A percentile compares a stretch with the other conserved stretches of the same genome.
Conservation (phyloP, 2,888 invertebrate genomes). For the Leucophenga montana region DNA sequence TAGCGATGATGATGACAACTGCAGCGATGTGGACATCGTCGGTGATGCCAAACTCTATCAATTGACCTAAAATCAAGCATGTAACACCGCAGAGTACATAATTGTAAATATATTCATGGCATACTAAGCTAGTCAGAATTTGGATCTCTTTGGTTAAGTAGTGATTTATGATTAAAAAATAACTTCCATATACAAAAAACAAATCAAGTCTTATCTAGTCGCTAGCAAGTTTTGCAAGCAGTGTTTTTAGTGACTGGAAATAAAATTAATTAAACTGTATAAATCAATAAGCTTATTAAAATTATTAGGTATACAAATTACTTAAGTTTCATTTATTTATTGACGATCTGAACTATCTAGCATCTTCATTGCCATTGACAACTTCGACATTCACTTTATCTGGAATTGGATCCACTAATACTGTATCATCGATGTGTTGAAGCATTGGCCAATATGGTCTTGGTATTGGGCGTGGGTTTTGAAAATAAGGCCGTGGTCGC, state of each 20-base stretch:
- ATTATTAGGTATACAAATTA: too few relatives aligned
- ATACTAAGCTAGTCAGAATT: neutral
- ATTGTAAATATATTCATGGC: constrained; percentile 9
- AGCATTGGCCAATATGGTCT: too few relatives aligned
- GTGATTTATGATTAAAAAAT: constrained; percentile 10
- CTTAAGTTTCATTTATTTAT: too few relatives aligned
- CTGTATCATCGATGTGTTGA: too few relatives aligned
- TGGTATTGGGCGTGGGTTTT: too few relatives aligned
- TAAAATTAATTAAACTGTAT: neutral
- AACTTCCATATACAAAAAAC: constrained; percentile 10
- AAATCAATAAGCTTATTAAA: neutral
- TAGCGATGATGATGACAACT: constrained; percentile 68
- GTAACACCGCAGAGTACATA: neutral
- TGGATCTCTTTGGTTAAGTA: neutral
- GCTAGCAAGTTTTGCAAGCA: neutral
- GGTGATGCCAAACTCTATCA: constrained; percentile 71
- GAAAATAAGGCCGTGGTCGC: too few relatives aligned
- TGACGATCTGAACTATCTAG: too few relatives aligned
- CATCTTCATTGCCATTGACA: too few relatives aligned
- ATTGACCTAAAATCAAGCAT: constrained; percentile 61
- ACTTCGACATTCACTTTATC: too few relatives aligned
- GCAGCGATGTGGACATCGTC: constrained; percentile 73
- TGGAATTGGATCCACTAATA: too few relatives aligned
- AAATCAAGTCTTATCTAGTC: neutral
- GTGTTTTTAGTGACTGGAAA: neutral